Conservation (phyloP, 2,888 invertebrate species). For the Halictus quadricinctus region DNA sequence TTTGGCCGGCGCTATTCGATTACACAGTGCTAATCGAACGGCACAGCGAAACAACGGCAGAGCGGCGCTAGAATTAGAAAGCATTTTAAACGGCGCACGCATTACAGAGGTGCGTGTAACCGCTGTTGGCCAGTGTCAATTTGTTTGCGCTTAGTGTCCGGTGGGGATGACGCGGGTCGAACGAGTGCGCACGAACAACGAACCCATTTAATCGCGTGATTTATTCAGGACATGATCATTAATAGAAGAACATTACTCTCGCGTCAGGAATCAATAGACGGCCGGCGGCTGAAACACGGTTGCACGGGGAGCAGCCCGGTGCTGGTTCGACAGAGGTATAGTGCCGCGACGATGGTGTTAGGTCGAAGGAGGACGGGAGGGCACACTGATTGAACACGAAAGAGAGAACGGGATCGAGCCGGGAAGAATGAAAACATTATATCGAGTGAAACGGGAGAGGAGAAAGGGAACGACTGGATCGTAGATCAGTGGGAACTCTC, state of each 20-base stretch:
- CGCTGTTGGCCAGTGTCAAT: slow-evolving; percentile 63
- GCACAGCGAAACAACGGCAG: neutral
- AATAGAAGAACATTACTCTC: slow-evolving; percentile 80
- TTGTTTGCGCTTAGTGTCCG: slow-evolving; percentile 70
- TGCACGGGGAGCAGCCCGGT: slow-evolving; percentile 39
- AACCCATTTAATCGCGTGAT: slow-evolving; percentile 80
- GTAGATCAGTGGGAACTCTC: slow-evolving; percentile 28
- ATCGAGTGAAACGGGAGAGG: slow-evolving; percentile 18
- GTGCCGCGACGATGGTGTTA: neutral
- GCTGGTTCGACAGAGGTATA: slow-evolving; percentile 44
- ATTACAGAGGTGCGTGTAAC: slow-evolving; percentile 50
- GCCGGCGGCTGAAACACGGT: slow-evolving; percentile 61
- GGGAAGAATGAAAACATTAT: slow-evolving; percentile 8
- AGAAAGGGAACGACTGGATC: neutral
- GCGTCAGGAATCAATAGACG: slow-evolving; percentile 80
- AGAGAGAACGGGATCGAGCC: slow-evolving; percentile 37
- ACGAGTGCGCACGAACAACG: slow-evolving; percentile 69
- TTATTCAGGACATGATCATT: slow-evolving; percentile 80
- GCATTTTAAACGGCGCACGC: slow-evolving; percentile 23
- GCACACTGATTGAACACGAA: slow-evolving; percentile 31
- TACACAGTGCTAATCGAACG: neutral
- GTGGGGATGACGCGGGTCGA: slow-evolving; percentile 61
- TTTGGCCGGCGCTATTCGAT: neutral
- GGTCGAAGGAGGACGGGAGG: slow-evolving; percentile 15
- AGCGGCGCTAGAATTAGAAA: slow-evolving; percentile 17